Evolutionary conservation across 2,797 vertebrate genomes (phyloP), one percentile per base, ranked within the genome.

Genomic region (Tachyglossus aculeatus): DNA sequence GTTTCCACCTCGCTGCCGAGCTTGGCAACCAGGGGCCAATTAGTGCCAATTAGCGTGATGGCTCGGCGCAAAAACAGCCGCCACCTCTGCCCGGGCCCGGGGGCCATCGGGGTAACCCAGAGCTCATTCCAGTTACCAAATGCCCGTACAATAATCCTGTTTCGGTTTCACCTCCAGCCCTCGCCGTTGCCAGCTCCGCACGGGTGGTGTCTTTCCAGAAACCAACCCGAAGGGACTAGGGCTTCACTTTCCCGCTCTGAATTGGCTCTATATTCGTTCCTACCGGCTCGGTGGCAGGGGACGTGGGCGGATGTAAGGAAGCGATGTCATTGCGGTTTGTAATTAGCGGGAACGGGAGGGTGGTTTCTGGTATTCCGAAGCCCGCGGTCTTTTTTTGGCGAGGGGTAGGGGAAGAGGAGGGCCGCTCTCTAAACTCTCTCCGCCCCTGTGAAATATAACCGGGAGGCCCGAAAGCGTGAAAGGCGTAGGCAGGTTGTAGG

Each of bases 121-220:
- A 34, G 58, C 65, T 81, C 40, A 55, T 59, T 81, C 73, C 79
- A 67, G 64, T 79, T 79, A 73, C 16, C 37, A 61, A 66, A 71
- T 81, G 25, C 51, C 27, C 67, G 43, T 22, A 29, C 52, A 48
- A 70, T 75, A 7, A 64, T 58, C 67, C 61, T 72, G 48, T 41
- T 67, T 68, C 24, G 25, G 67, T 72, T 27, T 57, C 51, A 67
- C 67, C 64, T 59, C 58, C 55, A 34, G 19, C 62, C 41, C 57
- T 78, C 82, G 47, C 65, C 80, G 25, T 53, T 67, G 57, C 57
- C 72, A 39, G 66, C 70, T 76, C 53, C 67, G 25, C 16, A 64
- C 74, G 38, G 59, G 58, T 71, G 60, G 71, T 69, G 78, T 76
- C 64, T 53, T 80, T 80, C 58, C 59, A 77, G 68, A 78, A 76